Evolutionary conservation across 2,888 invertebrate genomes (phyloP), one percentile per base, ranked within the genome.

Genomic region (Metopia argyrocephala): DNA sequence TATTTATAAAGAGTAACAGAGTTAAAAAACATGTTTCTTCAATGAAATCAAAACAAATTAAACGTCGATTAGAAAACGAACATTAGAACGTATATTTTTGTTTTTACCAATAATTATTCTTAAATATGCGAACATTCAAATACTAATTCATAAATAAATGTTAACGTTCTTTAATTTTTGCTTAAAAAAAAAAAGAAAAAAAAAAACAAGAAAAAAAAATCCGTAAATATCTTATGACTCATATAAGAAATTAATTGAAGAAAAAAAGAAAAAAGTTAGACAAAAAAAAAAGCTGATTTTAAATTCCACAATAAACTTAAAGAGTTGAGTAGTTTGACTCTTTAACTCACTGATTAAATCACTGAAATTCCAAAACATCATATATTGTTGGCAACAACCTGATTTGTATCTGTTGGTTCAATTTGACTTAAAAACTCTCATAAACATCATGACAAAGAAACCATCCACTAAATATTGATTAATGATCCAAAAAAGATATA

Each of bases 191-290:
- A n/a, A n/a, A n/a, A n/a, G n/a, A n/a, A n/a, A n/a, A n/a, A n/a
- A n/a, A n/a, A n/a, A n/a, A n/a, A n/a, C n/a, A n/a, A n/a, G n/a
- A n/a, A n/a, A n/a, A n/a, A n/a, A n/a, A n/a, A n/a, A n/a, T n/a
- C n/a, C n/a, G 20, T 31, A 59, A 45, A 27, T 20, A 38, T 38
- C 64, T 64, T 54, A 68, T 68, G 68, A 57, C 45, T 68, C 68
- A 68, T 12, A 56, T 66, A 59, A 15, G 18, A 56, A 5, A 23
- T 48, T 28, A 18, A 65, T 52, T 66, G 23, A n/a, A 66, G 38
- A 21, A 23, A 21, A 50, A n/a, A n/a, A n/a, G n/a, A n/a, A n/a
- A n/a, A n/a, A n/a, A n/a, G n/a, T n/a, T 18, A 6, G 18, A n/a
- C 3, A 25, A 4, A 48, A 20, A 64, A 20, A 48, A 64, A 20